Evolutionary conservation across 2,888 invertebrate species (phyloP), one percentile per base, ranked within the genome.

Genomic region (Cheilosia grossa): DNA sequence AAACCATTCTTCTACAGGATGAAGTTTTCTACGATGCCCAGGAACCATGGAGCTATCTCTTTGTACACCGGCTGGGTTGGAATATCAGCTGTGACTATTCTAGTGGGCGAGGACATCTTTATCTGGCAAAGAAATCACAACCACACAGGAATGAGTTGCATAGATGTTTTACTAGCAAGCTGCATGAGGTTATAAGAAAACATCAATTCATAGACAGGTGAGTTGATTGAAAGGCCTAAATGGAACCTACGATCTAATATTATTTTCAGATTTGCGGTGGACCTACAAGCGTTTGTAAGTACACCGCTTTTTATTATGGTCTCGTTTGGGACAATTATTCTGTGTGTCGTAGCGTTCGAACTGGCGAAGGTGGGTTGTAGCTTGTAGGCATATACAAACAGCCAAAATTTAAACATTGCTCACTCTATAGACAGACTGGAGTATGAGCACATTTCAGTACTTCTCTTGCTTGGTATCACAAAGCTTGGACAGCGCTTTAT

Each of bases 321-420:
- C 7, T 13, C 74, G 1, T 83, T 80, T 70, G 83, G 80, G 9
- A 69, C 53, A 2, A 64, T 83, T 24, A 63, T 80, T 4, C 64
- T 70, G 5, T 75, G 80, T 13, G 58, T 51, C 2, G 64, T 83
- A 13, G 69, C 83, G 3, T 83, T 70, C n/a, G 74, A 80, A 40
- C 1, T 80, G 24, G 67, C 67, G 9, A 80, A 70, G 63, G 74
- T 72, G 53, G 30, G 21, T 47, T 19, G 1, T 17, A 19, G 30
- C 15, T 47, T 9, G 2, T 17, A 13, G 1, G 6, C 30, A 37
- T 15, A 13, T 17, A 4, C 49, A 40, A 17, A 17, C 2, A 58
- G 4, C 13, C 9, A 7, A 33, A 21, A 21, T 2, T 2, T 27
- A 49, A n/a, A 2, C 13, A 17, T 4, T 53, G 40, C 44, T 4